Base-by-base conservation (phyloP, 2,113 vertebrate species). In the Fregata magnificens region DNA sequence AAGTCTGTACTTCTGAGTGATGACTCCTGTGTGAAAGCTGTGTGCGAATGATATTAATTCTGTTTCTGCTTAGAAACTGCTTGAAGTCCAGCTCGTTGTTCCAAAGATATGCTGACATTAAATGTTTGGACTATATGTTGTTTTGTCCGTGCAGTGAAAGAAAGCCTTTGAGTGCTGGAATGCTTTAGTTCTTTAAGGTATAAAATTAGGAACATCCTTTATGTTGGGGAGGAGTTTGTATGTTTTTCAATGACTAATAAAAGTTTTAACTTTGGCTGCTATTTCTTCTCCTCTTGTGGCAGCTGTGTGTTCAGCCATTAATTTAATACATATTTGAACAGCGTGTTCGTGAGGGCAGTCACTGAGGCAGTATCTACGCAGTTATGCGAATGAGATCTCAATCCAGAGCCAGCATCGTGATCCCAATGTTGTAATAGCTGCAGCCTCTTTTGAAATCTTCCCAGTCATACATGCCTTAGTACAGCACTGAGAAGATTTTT, bases 371-470 rank as follows among this genome's bases (percentile, higher is more conserved):
- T n/a, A 59, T 65, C 85, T 90, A 21, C 8, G 5, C 58, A 42
- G 86, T 55, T 82, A 28, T n/a, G 32, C 4, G 26, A 67, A 19
- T 22, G 55, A 82, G 69, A 42, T 71, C 65, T 93, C 81, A 53
- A 34, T 89, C 69, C 72, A 62, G 94, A 95, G 69, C 15, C 49
- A 56, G 56, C 77, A 32, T 74, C 16, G 3, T 87, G 86, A 95
- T 95, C 77, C 83, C 53, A 24, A 0, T 45, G 49, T 78, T 66
- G 84, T 32, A 87, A 94, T 34, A 91, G 66, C 93, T 89, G 77
- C 86, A 96, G 70, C 65, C 61, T 84, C 72, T 49, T 94, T 52
- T 89, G 86, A 89, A 96, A 56, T 61, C 73, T 67, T 79, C 81
- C 80, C 86, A 67, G 61, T 34, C 1, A 1, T 66, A 63, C 69